Percentiles rank a stretch among this genome's conserved stretches.
phyloP scores from a whole-genome alignment of 1,140 invertebrate genomes.

The Trichogramma pretiosum region DNA sequence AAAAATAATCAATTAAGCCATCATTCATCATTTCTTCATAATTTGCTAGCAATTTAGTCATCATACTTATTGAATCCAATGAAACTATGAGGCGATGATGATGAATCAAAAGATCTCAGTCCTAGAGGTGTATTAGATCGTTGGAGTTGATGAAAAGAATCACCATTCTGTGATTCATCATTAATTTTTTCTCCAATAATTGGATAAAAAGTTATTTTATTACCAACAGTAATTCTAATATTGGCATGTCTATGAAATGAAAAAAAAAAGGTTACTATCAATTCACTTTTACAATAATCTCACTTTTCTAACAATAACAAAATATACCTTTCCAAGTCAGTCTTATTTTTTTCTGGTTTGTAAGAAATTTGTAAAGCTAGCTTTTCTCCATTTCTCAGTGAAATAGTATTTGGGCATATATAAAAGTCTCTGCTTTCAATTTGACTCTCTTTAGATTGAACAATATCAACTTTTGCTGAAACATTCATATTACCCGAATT shows the following conservation, averaged over 20 bases:
- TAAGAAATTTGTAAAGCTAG: conserved; percentile 27
- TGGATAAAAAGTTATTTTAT: conserved; percentile 25
- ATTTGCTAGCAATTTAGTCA: neutral
- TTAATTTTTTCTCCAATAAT: conserved; percentile 25
- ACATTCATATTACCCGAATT: conserved; percentile 30
- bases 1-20: no score
- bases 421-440: conserved; percentile 13
- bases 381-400: conserved; percentile 25
- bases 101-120: conserved; percentile 22
- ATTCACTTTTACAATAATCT: conserved; percentile 5
- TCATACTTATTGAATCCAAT: conserved; percentile 28
- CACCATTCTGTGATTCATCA: conserved; percentile 20
- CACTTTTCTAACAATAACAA: conserved; percentile 1
- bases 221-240: conserved; percentile 27
- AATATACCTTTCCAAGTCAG: conserved; percentile 24
- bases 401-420: conserved; percentile 24
- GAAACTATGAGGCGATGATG: conserved; percentile 37
- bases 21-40: conserved; percentile 2
- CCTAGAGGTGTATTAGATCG: conserved; percentile 35
- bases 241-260: conserved; percentile 23
- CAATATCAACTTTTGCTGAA: conserved; percentile 14
- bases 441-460: conserved; percentile 17
- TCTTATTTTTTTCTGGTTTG: conserved; percentile 24
- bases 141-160: conserved; percentile 16
- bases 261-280: conserved; percentile 7